Evolutionary conservation across 2,797 vertebrate genomes (phyloP).

Genomic region (Gallinago solitaria): DNA sequence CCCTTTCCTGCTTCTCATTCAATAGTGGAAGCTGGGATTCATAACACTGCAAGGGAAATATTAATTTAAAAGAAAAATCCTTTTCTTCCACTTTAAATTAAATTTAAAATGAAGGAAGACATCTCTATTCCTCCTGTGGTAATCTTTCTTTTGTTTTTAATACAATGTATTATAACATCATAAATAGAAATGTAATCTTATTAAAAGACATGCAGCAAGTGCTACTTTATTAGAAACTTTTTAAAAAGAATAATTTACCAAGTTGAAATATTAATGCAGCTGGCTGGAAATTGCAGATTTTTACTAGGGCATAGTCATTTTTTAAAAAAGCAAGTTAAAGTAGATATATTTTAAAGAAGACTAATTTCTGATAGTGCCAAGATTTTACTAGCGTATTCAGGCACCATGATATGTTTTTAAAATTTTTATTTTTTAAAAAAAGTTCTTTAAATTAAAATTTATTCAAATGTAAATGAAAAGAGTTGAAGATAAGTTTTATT

Average conservation of each 20-base stretch:
- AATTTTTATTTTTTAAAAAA: background rate
- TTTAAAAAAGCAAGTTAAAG: background rate
- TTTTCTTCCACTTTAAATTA: constrained; percentile 55
- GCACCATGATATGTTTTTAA: background rate
- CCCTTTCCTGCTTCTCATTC: background rate
- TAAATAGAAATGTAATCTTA: constrained; percentile 64
- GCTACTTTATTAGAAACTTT: constrained; percentile 51
- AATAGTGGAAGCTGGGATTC: background rate
- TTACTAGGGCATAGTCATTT: background rate
- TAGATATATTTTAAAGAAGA: background rate
- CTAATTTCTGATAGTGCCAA: background rate
- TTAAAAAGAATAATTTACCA: constrained; percentile 17
- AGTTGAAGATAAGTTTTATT: background rate
- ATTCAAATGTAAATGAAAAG: background rate
- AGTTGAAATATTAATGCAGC: constrained; percentile 51
- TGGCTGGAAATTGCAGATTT: constrained; percentile 6
- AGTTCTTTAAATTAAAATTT: background rate
- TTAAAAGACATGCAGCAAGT: constrained; percentile 36
- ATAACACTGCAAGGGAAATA: constrained; percentile 27
- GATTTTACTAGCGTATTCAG: background rate
- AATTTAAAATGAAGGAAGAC: constrained; percentile 56
- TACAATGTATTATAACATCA: constrained; percentile 35
- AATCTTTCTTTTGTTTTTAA: constrained; percentile 67
- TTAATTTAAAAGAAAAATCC: constrained; percentile 59
- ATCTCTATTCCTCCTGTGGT: background rate